These are phyloP conservation scores for Athene noctua DNA, from an alignment of 2,113 vertebrate species.

Conservation along the genomic window DNA sequence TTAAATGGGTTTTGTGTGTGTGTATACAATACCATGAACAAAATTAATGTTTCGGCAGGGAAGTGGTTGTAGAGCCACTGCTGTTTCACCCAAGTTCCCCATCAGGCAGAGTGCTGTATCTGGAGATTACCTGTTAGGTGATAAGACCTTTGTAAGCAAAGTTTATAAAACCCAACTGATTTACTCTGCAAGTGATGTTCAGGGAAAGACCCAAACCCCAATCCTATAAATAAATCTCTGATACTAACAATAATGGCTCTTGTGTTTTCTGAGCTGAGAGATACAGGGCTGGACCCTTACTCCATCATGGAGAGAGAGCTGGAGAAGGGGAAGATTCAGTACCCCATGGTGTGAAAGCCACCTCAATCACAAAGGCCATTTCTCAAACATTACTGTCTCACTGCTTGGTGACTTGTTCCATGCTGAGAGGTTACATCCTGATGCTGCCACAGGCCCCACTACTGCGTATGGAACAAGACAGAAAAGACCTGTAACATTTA, in stretches of 20 bases:
- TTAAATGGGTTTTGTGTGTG: neutral
- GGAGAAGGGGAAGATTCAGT: neutral
- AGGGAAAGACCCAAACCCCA: neutral
- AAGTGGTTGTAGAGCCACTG: neutral
- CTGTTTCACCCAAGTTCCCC: neutral
- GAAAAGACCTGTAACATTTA: neutral
- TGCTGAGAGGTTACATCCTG: neutral
- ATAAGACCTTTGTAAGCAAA: neutral
- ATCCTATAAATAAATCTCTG: neutral
- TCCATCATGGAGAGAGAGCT: neutral
- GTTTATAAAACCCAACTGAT: neutral
- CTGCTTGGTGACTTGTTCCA: neutral
- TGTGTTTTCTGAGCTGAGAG: neutral
- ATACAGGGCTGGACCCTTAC: accelerated
- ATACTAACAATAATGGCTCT: neutral
- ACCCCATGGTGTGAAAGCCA: accelerated
- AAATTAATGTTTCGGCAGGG: neutral
- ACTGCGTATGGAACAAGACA: neutral
- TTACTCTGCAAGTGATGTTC: neutral
- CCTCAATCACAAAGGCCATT: neutral
- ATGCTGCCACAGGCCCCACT: neutral
- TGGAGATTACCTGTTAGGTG: neutral
- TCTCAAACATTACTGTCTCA: neutral
- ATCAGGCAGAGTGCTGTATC: neutral
- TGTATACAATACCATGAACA: neutral